A percentile compares a stretch with the other conserved stretches of the same genome.
Evolutionary conservation across 2,113 vertebrate species (phyloP).

Genomic region (Mastomys natalensis): DNA sequence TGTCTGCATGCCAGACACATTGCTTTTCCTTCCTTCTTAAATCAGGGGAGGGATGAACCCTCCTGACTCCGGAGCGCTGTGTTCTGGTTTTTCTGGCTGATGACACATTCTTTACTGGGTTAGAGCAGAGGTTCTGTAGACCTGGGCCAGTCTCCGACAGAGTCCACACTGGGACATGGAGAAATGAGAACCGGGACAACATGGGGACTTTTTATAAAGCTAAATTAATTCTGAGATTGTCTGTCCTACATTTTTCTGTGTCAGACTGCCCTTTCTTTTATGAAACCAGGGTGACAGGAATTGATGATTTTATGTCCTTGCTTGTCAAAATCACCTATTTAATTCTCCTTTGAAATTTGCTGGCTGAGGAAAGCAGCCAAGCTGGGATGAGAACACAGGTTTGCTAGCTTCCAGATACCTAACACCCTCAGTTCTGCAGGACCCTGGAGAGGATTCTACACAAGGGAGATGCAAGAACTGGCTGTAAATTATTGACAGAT

Average conservation of each 20-base stretch:
- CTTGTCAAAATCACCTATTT: slow-evolving; percentile 66
- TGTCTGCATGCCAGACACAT: background rate
- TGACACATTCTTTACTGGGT: slow-evolving; percentile 26
- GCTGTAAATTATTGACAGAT: background rate
- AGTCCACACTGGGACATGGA: background rate
- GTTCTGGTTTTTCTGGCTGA: slow-evolving; percentile 35
- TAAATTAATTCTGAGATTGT: slow-evolving; percentile 65
- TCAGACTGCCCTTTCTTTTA: slow-evolving; percentile 74
- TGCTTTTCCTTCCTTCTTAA: slow-evolving; percentile 56
- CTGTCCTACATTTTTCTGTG: slow-evolving; percentile 69
- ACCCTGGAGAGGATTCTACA: background rate
- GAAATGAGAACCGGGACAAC: slow-evolving; percentile 51
- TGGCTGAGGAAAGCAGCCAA: background rate
- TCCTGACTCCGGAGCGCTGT: background rate
- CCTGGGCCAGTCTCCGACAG: background rate
- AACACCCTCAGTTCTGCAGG: background rate
- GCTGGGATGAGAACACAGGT: background rate
- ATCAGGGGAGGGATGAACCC: background rate
- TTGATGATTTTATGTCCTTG: background rate
- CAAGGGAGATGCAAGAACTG: background rate
- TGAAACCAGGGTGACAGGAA: slow-evolving; percentile 60
- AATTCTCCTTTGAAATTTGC: slow-evolving; percentile 49
- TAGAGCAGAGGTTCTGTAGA: background rate
- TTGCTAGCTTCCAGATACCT: background rate
- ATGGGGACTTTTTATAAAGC: slow-evolving; percentile 14